Percentiles rank a stretch among this genome's conserved stretches.
Conservation (phyloP, 2,888 invertebrate species). For the Adela reaumurella region DNA sequence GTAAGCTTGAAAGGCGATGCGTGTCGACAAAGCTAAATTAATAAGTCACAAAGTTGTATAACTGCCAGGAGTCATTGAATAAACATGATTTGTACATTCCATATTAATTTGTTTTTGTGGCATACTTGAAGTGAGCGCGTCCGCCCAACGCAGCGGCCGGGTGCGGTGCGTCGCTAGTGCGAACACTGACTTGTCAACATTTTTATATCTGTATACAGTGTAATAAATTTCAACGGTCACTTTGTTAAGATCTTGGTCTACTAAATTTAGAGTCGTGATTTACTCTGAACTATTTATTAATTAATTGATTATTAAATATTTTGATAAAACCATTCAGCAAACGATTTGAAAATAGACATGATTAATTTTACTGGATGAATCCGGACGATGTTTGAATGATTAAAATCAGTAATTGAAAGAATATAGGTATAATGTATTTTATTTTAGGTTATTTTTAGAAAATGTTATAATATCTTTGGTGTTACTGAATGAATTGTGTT, state of each 20-base stretch:
- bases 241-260: too few relatives aligned
- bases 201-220: slow-evolving; percentile 51
- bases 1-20: slow-evolving; percentile 15
- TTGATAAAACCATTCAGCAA: too few relatives aligned
- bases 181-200: background rate
- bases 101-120: slow-evolving; percentile 64
- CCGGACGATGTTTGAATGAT: slow-evolving; percentile 56
- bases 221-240: too few relatives aligned
- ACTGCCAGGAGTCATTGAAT: slow-evolving; percentile 63
- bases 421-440: slow-evolving; percentile 49
- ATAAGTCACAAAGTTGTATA: slow-evolving; percentile 45
- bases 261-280: too few relatives aligned
- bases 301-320: too few relatives aligned
- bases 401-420: slow-evolving; percentile 53
- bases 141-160: too few relatives aligned
- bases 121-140: background rate
- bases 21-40: slow-evolving; percentile 20
- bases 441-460: slow-evolving; percentile 57
- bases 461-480: slow-evolving; percentile 57
- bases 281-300: too few relatives aligned
- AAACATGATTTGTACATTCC: slow-evolving; percentile 79
- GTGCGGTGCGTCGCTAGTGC: background rate
- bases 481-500: slow-evolving; percentile 61
- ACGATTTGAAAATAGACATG: too few relatives aligned
- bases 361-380: too few relatives aligned